Conservation (phyloP, 2,797 vertebrate species). For the Corythornis leucogaster region DNA sequence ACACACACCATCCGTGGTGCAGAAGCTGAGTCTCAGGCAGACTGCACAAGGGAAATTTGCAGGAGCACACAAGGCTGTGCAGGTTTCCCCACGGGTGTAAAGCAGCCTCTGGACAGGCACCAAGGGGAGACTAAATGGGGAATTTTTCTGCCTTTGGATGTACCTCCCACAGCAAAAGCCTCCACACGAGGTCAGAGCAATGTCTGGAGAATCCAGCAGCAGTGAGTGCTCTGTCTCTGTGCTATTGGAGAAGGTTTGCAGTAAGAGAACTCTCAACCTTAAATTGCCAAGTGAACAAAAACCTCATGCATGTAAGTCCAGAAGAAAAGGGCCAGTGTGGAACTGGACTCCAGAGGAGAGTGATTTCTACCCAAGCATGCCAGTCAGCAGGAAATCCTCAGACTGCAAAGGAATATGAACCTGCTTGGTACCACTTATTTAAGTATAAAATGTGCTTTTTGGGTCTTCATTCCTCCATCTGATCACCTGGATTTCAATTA, state of each 20-base stretch:
- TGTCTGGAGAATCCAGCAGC: not conserved
- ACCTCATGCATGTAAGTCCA: not conserved
- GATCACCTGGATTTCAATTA: not conserved
- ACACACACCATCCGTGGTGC: fast-evolving
- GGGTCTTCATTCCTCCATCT: not conserved
- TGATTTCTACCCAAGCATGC: not conserved
- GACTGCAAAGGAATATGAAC: not conserved
- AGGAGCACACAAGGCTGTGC: not conserved
- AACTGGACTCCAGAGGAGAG: not conserved
- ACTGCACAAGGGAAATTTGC: not conserved
- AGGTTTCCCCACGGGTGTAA: not conserved
- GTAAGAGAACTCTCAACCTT: not conserved
- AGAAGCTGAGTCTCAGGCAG: not conserved
- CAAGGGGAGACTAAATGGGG: not conserved
- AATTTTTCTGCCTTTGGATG: not conserved
- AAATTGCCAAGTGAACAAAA: not conserved
- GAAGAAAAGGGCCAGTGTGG: not conserved
- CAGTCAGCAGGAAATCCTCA: not conserved
- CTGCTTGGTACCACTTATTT: not conserved
- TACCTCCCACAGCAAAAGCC: not conserved
- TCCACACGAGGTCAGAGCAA: not conserved
- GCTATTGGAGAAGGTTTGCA: not conserved
- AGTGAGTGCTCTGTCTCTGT: not conserved
- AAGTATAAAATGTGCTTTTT: not conserved
- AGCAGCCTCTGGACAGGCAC: not conserved